Evolutionary conservation across 1,140 invertebrate species (phyloP).

Genomic region (Colletes latitarsis): DNA sequence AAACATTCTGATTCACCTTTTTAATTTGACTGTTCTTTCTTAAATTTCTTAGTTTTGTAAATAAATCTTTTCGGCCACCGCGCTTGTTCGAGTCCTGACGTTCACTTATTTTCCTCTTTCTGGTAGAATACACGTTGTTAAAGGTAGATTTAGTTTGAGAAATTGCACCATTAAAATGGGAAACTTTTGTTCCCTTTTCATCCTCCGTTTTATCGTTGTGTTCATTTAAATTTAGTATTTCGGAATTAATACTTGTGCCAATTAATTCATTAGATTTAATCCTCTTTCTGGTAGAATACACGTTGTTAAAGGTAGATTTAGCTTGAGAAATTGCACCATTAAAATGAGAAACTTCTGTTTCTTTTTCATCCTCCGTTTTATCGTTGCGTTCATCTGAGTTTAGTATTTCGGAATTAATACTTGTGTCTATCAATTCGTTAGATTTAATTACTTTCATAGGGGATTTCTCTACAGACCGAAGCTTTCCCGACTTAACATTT

Average conservation of each 20-base stretch:
- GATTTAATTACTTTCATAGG: not conserved
- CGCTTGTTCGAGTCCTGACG: not conserved
- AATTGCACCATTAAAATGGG: too few species aligned
- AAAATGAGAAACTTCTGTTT: not conserved
- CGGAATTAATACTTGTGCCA: not conserved
- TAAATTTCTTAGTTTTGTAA: slow-evolving; percentile 39
- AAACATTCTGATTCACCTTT: not conserved
- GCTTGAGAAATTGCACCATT: not conserved
- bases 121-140: not conserved
- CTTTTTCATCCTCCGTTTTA: not conserved
- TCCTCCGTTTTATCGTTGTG: not conserved
- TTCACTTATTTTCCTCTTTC: not conserved
- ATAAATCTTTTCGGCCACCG: not conserved
- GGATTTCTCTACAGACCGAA: not conserved
- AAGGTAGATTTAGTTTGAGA: not conserved
- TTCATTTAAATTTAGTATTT: not conserved
- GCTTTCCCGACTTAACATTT: not conserved
- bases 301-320: too few species aligned
- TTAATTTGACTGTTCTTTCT: not conserved
- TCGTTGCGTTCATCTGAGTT: not conserved
- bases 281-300: not conserved
- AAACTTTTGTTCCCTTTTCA: not conserved
- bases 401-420: not conserved
- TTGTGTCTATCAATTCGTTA: not conserved
- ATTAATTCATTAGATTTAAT: not conserved